Base-by-base conservation (phyloP, 2,797 vertebrate species). In the Chiloscyllium punctatum region DNA sequence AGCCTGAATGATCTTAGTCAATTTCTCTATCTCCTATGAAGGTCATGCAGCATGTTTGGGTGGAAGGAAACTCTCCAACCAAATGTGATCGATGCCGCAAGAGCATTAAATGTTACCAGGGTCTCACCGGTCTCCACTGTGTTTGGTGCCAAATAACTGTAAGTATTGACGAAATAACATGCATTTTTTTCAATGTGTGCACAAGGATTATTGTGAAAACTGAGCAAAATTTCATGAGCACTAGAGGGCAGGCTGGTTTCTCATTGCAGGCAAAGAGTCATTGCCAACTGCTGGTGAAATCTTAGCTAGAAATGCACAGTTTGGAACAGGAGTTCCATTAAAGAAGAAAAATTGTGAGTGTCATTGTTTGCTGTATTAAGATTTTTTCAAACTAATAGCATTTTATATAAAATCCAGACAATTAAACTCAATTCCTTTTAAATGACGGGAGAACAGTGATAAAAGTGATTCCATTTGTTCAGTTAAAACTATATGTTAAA, bases 11-110 rank as follows among this genome's bases (percentile, higher is more conserved):
- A 33, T 74, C 53, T 72, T 72, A 8, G 16, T 16, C 16, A 7
- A 48, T 7, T 95, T 53, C 37, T 94, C 37, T 72, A 37, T 16
- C 15, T 95, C 16, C 94, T 77, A 2, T 77, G 25, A 53, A 99
- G 99, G 98, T 98, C 96, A 99, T 98, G 99, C 98, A 99, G 97
- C 99, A 99, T 96, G 98, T 98, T 15, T 99, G 99, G 99, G 98
- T 99, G 21, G 98, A 99, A 97, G 99, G 99, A 42, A 99, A 99
- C 97, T 99, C 98, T 69, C 98, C 98, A 0, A 98, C 98, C 96
- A 99, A 99, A 97, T 99, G 99, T 0, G 98, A 99, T 96, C 97
- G 98, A 94, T 99, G 99, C 97, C 98, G 98, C 97, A 98, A 99
- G 96, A 99, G 98, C 98, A 99, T 99, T 97, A 99, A 99, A 97